Evolutionary conservation across 2,797 vertebrate species (phyloP), one percentile per base, ranked within the genome.

Genomic region (Vespertilio murinus): DNA sequence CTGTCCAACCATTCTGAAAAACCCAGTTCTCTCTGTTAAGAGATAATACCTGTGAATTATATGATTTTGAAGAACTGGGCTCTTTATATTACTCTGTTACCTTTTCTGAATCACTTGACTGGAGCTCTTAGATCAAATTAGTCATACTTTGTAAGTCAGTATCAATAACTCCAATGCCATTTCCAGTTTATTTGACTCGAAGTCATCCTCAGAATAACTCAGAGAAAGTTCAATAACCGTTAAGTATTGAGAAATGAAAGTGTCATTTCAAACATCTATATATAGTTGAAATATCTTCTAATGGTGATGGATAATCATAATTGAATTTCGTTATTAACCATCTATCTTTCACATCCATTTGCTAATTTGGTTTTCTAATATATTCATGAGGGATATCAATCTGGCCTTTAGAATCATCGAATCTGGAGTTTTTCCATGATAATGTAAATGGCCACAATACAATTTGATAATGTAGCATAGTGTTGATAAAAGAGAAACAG

Each of bases 211-310:
- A 70, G 22, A 79, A 64, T 79, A 91, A 65, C 80, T 94, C 38
- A 84, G n/a, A 75, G 52, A 54, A 90, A 49, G 22, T 74, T 94
- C 35, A 70, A 1, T 75, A 33, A 56, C 7, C 42, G 70, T 89
- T 89, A 83, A 42, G 88, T 88, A 94, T 12, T 80, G 25, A 88
- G 40, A 81, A 90, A 80, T 79, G 6, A 56, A 3, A 83, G 8
- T 78, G 64, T 90, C 77, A 67, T 88, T 83, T 40, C 17, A 79
- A 83, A 70, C 30, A 79, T 80, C 3, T 78, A 30, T 84, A 49
- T 90, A 17, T 87, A 88, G 67, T 74, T 95, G 40, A 90, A 90
- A 80, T 71, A 95, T 69, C 49, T 82, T 28, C 23, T 92, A 90
- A 94, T 88, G 59, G 20, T 87, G 85, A 65, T 94, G 16, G 33